phyloP scores from a whole-genome alignment of 2,113 vertebrate species.

The Prunella fulvescens region DNA sequence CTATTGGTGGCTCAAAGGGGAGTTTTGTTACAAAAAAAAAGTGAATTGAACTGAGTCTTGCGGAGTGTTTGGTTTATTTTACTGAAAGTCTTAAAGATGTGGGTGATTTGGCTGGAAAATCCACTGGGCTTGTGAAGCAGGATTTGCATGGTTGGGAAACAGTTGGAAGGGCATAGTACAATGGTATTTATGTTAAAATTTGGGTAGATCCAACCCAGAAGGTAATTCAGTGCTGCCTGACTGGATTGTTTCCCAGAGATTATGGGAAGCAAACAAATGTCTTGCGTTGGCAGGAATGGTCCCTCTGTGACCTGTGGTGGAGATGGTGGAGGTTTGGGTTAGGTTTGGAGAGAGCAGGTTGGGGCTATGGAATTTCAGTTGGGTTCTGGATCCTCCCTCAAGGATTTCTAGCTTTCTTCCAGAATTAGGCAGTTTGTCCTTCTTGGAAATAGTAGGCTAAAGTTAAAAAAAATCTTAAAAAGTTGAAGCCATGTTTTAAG shows the following conservation, averaged over 20 bases:
- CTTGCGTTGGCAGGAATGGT: not conserved
- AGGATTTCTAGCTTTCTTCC: not conserved
- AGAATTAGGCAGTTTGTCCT: not conserved
- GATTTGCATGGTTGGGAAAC: not conserved
- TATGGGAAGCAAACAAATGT: not conserved
- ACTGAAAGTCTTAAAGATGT: not conserved
- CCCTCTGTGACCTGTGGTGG: not conserved
- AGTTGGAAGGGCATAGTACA: not conserved
- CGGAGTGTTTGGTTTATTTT: not conserved
- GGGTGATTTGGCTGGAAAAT: not conserved
- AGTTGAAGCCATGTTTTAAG: not conserved
- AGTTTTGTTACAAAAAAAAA: not conserved
- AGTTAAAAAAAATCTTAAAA: not conserved
- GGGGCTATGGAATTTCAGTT: not conserved
- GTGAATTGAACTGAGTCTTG: not conserved
- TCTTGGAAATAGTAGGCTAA: not conserved
- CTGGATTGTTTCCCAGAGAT: not conserved
- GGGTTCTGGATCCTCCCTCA: not conserved
- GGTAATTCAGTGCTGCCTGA: not conserved
- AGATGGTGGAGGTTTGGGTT: not conserved
- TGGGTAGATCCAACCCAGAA: not conserved
- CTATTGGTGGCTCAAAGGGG: not conserved
- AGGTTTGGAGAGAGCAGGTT: not conserved
- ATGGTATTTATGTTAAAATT: not conserved
- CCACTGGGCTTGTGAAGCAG: not conserved